These are phyloP conservation scores for Pristionchus pacificus DNA, from an alignment of 1,140 invertebrate species.

Conservation along the genomic window DNA sequence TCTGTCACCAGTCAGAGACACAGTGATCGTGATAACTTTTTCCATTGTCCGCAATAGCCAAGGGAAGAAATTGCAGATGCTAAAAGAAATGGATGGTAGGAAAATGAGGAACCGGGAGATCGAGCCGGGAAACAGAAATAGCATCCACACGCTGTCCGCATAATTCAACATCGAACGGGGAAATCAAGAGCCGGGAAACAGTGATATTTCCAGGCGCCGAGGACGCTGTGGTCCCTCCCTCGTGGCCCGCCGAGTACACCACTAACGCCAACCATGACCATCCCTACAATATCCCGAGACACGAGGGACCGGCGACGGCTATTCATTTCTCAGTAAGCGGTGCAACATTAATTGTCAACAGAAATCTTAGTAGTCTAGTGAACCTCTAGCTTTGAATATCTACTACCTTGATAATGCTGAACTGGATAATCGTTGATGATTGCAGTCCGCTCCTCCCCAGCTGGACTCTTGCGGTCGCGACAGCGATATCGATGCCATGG, in stretches of 20 bases:
- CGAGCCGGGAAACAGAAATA: background rate
- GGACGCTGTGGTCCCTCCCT: conserved; percentile 3
- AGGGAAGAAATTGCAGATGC: no score
- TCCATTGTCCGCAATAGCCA: no score
- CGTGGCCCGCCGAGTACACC: conserved; percentile 4
- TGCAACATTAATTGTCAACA: background rate
- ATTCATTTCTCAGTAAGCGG: conserved; percentile 17
- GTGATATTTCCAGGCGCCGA: conserved; percentile 66
- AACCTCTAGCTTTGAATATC: no score
- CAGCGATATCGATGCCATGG: conserved; percentile 76
- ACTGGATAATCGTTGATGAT: no score
- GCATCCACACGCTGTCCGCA: background rate
- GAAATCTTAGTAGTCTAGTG: no score
- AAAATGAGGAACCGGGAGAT: no score
- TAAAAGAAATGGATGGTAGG: no score
- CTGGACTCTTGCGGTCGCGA: conserved; percentile 75
- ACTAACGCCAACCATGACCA: conserved; percentile 13
- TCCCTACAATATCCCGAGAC: conserved; percentile 3
- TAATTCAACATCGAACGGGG: no score
- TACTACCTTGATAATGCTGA: no score
- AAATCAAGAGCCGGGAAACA: no score
- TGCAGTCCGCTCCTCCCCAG: conserved; percentile 80
- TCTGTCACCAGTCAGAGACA: no score
- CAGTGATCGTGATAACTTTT: no score
- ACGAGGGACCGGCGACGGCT: background rate